These are phyloP conservation scores for Hybos culiciformis DNA, from an alignment of 2,888 invertebrate genomes.

Conservation along the genomic window DNA sequence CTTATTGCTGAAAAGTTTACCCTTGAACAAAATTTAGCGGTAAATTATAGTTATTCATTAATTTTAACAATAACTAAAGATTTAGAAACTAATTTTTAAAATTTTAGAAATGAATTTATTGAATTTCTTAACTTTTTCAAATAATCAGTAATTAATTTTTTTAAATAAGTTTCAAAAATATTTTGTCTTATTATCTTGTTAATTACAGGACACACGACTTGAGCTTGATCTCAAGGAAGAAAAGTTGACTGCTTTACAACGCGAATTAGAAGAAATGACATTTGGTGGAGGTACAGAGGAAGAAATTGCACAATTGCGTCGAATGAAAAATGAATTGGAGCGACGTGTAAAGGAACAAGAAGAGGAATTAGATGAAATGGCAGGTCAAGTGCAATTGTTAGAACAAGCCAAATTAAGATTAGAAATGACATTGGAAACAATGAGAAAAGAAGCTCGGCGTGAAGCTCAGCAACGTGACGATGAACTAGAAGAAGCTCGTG, in stretches of 20 bases:
- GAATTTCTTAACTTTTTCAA: too few species aligned
- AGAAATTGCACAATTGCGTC: slow-evolving; percentile 67
- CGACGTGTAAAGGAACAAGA: slow-evolving; percentile 75
- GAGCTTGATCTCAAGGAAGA: slow-evolving; percentile 85
- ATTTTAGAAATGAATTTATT: neutral
- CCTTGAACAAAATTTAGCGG: slow-evolving; percentile 72
- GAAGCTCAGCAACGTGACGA: slow-evolving; percentile 86
- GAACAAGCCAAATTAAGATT: slow-evolving; percentile 86
- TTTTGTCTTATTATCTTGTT: neutral
- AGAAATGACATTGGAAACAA: slow-evolving; percentile 87
- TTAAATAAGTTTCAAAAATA: neutral
- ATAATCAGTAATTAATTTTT: too few species aligned
- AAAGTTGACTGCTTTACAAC: slow-evolving; percentile 59
- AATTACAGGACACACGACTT: slow-evolving; percentile 60
- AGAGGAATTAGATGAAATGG: slow-evolving; percentile 91
- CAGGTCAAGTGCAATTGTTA: slow-evolving; percentile 75
- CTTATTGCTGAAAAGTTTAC: slow-evolving; percentile 75
- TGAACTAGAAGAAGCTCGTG: slow-evolving; percentile 83
- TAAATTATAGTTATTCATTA: slow-evolving; percentile 37
- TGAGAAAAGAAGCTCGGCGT: slow-evolving; percentile 77
- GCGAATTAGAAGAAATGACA: slow-evolving; percentile 76
- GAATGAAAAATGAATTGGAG: slow-evolving; percentile 77
- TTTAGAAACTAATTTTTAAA: neutral
- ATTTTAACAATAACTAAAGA: neutral
- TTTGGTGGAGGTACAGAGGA: slow-evolving; percentile 70